Evolutionary conservation across 2,113 vertebrate species (phyloP), one percentile per base, ranked within the genome.

Genomic region (Thamnaconus septentrionalis): DNA sequence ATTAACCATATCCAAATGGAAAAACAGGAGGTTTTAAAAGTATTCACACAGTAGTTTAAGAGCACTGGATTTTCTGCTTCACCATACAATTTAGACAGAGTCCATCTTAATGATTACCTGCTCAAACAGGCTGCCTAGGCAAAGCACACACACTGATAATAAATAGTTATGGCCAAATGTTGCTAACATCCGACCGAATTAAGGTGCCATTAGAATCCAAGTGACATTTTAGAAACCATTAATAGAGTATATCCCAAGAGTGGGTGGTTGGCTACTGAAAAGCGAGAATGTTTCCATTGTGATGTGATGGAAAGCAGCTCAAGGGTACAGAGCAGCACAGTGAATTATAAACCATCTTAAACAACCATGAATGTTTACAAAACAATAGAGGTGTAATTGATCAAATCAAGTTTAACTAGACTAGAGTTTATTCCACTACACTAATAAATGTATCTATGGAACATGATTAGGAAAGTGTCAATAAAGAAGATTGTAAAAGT

Each of bases 21-120:
- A 78, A 81, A 83, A 80, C 80, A 68, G 79, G 77, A 82, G 78
- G 80, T 87, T 89, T 88, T 87, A 83, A 89, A 90, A 82, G 87
- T 86, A 82, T 87, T 90, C 83, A 79, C 73, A 78, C 71, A 80
- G 66, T 84, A 70, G 70, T 88, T 80, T 84, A 79, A 78, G 81
- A 83, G 74, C 84, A 72, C 84, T 76, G 85, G 82, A 88, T 88
- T 89, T 90, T 89, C 83, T 89, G 85, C 87, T 84, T 90, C 82
- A 89, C 66, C 76, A 85, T 89, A 80, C 87, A 89, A 90, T 85
- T 90, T 89, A 79, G 76, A 87, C 67, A 66, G 68, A 78, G 79
- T 83, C 85, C 87, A 81, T 86, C 61, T 85, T 65, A 84, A 79
- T 72, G 78, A 88, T 87, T 87, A 90, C 60, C 78, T 87, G 78